phyloP scores from a whole-genome alignment of 2,113 vertebrate genomes.

The Salvelinus sp. region DNA sequence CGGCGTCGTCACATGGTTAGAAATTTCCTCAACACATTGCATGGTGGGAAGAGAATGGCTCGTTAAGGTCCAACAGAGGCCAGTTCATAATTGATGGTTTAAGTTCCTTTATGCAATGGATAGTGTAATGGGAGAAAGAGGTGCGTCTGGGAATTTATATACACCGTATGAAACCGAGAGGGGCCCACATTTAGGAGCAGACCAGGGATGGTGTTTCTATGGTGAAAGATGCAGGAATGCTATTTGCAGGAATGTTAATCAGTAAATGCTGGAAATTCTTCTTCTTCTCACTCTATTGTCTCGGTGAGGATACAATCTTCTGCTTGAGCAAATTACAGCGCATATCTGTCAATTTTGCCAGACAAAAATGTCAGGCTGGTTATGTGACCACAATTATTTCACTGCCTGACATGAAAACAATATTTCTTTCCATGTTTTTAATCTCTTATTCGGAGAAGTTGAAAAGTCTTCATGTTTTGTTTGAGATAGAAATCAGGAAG shows the following conservation, averaged over 20 bases:
- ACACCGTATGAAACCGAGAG: neutral
- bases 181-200: neutral
- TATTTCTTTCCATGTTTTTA: neutral
- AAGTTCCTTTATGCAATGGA: neutral
- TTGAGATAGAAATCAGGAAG: neutral
- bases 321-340: too few relatives aligned
- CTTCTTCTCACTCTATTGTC: too few relatives aligned
- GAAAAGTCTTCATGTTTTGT: neutral
- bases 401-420: too few relatives aligned
- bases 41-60: neutral
- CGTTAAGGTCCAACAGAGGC: neutral
- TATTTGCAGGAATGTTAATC: too few relatives aligned
- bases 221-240: too few relatives aligned
- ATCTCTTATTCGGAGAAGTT: neutral
- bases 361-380: too few relatives aligned
- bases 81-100: slow-evolving; percentile 5
- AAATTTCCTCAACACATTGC: slow-evolving; percentile 19
- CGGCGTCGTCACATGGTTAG: slow-evolving; percentile 57
- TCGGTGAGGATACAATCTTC: too few relatives aligned
- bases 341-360: too few relatives aligned
- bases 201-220: neutral
- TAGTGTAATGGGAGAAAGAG: neutral
- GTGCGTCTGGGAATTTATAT: neutral
- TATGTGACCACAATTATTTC: too few relatives aligned
- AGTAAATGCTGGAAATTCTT: too few relatives aligned